Conservation (phyloP, 2,888 invertebrate genomes). For the Neoaliturus tenellus region DNA sequence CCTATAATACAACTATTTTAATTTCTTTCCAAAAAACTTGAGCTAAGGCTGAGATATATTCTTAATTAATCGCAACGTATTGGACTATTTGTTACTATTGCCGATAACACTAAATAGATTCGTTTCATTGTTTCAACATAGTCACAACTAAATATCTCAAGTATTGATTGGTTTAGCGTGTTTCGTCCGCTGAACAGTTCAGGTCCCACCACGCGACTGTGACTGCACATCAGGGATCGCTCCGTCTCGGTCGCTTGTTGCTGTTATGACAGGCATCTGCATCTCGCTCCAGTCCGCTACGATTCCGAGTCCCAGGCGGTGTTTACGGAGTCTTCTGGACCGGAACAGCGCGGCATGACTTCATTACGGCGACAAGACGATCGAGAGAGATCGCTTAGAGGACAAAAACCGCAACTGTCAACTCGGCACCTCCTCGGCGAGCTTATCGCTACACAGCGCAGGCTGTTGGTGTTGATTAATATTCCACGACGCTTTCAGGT, state of each 20-base stretch:
- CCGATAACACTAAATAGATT: too few relatives aligned
- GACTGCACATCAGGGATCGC: background rate
- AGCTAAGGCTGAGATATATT: too few relatives aligned
- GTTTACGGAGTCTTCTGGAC: slow-evolving; percentile 19
- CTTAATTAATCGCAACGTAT: too few relatives aligned
- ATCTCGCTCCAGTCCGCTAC: slow-evolving; percentile 16
- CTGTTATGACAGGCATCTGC: slow-evolving; percentile 29
- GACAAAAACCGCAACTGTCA: slow-evolving; percentile 10
- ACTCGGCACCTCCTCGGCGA: background rate
- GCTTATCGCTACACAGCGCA: background rate
- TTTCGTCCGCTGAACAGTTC: background rate
- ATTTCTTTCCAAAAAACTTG: too few relatives aligned
- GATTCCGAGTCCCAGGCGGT: background rate
- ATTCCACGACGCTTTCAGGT: too few relatives aligned
- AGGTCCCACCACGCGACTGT: too few relatives aligned
- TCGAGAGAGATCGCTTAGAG: background rate
- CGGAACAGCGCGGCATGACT: slow-evolving; percentile 17
- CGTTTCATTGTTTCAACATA: too few relatives aligned
- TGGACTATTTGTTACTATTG: too few relatives aligned
- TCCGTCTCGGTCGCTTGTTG: background rate
- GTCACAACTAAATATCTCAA: too few relatives aligned
- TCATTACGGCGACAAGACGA: slow-evolving; percentile 10
- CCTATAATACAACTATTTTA: too few relatives aligned
- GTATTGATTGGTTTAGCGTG: too few relatives aligned
- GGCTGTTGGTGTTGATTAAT: background rate